A percentile compares a stretch with the other conserved stretches of the same genome.
Evolutionary conservation across 2,113 vertebrate species (phyloP).

Genomic region (Amphilophus citrinellus): DNA sequence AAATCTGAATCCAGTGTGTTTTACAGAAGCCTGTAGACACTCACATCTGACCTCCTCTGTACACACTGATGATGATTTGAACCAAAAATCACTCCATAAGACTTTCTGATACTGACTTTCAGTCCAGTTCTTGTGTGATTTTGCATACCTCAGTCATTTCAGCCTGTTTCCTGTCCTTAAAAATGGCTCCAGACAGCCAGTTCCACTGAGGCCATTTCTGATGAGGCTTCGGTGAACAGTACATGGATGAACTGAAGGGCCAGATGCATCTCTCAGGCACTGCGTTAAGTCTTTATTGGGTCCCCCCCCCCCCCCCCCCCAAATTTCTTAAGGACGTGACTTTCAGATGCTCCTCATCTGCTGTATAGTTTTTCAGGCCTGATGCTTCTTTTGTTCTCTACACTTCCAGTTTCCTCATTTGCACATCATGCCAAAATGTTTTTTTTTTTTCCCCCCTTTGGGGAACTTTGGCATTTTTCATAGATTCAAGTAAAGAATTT

Average conservation of each 20-base stretch:
- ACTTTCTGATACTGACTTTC: neutral
- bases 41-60: neutral
- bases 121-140: neutral
- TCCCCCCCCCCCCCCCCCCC: rapidly evolving
- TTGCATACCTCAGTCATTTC: neutral
- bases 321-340: neutral
- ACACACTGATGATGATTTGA: no score
- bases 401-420: neutral
- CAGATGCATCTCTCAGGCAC: neutral
- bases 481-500: neutral
- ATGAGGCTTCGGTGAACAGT: neutral
- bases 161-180: neutral
- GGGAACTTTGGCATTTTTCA: neutral
- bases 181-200: neutral
- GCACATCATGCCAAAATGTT: neutral
- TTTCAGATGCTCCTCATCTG: neutral
- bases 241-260: neutral
- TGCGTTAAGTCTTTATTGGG: neutral
- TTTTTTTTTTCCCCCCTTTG: no score
- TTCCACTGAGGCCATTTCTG: neutral
- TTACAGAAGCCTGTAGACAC: neutral
- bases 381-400: neutral
- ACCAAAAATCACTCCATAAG: neutral
- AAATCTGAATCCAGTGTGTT: neutral
- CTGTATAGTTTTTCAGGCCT: neutral